A percentile compares a stretch with the other conserved stretches of the same genome.
Conservation (phyloP, 2,888 invertebrate species). For the Dromius quadrimaculatus region DNA sequence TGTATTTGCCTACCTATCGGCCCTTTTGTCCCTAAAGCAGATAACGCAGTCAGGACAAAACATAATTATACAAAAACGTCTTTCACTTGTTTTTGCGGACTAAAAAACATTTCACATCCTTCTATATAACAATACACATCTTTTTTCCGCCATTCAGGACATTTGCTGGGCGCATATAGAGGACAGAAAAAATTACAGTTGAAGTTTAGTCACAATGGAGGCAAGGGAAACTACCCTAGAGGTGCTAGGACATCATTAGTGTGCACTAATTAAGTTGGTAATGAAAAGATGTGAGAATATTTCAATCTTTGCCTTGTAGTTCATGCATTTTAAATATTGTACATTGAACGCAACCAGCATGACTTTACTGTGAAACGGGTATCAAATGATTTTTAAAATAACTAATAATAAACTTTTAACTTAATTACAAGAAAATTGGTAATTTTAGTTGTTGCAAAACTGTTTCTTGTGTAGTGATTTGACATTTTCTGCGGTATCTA, state of each 20-base stretch:
- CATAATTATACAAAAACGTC: slow-evolving; percentile 3
- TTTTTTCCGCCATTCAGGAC: neutral
- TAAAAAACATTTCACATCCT: slow-evolving; percentile 11
- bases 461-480: slow-evolving; percentile 1
- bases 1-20: no score
- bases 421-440: no score
- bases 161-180: neutral
- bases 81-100: slow-evolving; percentile 3
- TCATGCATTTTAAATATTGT: no score
- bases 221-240: neutral
- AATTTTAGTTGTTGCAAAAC: no score
- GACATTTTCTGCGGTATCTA: neutral
- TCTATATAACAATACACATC: slow-evolving; percentile 5
- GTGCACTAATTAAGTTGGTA: slow-evolving; percentile 11
- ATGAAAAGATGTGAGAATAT: neutral
- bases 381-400: no score
- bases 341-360: no score
- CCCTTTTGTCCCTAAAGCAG: neutral
- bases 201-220: neutral
- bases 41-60: slow-evolving; percentile 12
- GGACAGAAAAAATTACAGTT: slow-evolving; percentile 3
- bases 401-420: no score
- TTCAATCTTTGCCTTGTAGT: no score
- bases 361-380: no score
- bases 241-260: slow-evolving; percentile 12